These are phyloP conservation scores for Cylloceria caligata DNA, from an alignment of 2,888 invertebrate species.

Conservation along the genomic window DNA sequence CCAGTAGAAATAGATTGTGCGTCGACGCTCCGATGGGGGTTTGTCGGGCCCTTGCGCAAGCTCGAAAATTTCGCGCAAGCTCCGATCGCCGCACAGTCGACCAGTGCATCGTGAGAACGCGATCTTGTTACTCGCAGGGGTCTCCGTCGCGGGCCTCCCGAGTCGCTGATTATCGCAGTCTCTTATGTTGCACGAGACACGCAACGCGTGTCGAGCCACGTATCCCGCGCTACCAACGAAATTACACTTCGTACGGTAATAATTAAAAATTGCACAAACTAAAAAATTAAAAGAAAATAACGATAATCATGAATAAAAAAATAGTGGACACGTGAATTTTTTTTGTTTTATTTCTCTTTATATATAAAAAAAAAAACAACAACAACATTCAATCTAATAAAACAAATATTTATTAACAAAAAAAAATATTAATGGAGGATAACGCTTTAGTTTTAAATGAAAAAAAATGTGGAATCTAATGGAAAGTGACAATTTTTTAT, in stretches of 20 bases:
- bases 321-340: neutral
- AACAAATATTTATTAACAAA: neutral
- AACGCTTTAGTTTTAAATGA: neutral
- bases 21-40: conserved; percentile 54
- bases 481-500: neutral
- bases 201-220: conserved; percentile 5
- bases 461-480: conserved; percentile 6
- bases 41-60: conserved; percentile 64
- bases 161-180: conserved; percentile 11
- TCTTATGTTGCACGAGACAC: conserved; percentile 21
- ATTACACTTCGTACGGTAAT: neutral
- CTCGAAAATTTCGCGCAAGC: conserved; percentile 71
- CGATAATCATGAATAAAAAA: neutral
- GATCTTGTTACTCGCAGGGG: conserved; percentile 54
- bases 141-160: conserved; percentile 7
- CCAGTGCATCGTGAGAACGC: conserved; percentile 64
- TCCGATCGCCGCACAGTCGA: conserved; percentile 58
- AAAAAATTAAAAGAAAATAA: neutral
- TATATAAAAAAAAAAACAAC: conserved; percentile 1
- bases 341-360: too few species aligned
- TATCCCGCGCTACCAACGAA: neutral
- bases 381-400: too few species aligned
- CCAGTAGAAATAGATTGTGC: conserved; percentile 63
- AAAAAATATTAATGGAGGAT: neutral
- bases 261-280: neutral